phyloP scores from a whole-genome alignment of 2,113 vertebrate species.

The Myodes glareolus region DNA sequence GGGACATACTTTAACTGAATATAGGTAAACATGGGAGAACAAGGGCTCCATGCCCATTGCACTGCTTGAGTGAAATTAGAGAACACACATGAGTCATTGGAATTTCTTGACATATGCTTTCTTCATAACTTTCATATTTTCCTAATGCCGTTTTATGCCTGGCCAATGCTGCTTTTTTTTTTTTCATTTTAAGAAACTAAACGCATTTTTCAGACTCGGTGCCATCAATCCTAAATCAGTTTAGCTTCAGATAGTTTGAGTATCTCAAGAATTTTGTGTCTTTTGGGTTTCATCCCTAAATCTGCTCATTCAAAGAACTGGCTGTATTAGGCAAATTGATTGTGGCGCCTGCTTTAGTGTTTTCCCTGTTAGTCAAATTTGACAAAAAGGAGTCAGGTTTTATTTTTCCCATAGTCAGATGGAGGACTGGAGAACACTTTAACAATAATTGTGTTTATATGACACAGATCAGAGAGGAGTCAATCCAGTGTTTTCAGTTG shows the following conservation, averaged over 20 bases:
- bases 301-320: background rate
- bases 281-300: constrained; percentile 36
- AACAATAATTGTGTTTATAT: constrained; percentile 52
- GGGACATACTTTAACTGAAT: constrained; percentile 16
- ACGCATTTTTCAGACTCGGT: constrained; percentile 29
- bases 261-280: background rate
- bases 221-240: constrained; percentile 18
- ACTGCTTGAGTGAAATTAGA: background rate
- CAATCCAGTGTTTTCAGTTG: constrained; percentile 43
- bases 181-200: background rate
- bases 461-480: constrained; percentile 58
- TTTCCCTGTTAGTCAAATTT: constrained; percentile 42
- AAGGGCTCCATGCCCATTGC: background rate
- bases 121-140: background rate
- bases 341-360: background rate
- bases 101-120: background rate
- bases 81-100: background rate
- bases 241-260: constrained; percentile 18
- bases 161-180: background rate
- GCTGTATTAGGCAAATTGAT: background rate
- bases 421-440: constrained; percentile 48
- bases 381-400: background rate
- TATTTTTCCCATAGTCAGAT: constrained; percentile 37
- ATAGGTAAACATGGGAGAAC: constrained; percentile 26
- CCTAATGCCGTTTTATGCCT: background rate